phyloP scores from a whole-genome alignment of 2,888 invertebrate genomes.

The Hipparchia semele region DNA sequence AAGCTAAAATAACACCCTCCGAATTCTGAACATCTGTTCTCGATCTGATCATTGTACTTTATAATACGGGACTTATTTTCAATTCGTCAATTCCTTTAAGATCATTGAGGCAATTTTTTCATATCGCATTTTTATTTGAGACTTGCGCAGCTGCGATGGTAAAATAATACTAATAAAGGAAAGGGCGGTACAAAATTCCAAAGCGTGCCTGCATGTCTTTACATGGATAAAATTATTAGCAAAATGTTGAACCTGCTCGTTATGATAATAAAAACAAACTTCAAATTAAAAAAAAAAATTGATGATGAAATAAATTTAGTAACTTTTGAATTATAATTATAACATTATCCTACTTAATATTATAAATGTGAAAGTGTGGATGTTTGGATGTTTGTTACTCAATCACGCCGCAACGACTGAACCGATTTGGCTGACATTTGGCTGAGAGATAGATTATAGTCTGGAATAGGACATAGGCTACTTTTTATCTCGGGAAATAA shows the following conservation, averaged over 20 bases:
- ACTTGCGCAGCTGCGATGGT: constrained; percentile 42
- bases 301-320: no score
- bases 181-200: constrained; percentile 30
- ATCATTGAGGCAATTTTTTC: constrained; percentile 45
- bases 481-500: neutral
- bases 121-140: constrained; percentile 38
- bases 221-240: constrained; percentile 1
- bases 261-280: neutral
- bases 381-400: no score
- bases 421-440: no score
- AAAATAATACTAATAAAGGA: constrained; percentile 36
- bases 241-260: neutral
- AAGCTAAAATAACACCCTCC: constrained; percentile 57
- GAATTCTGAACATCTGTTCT: constrained; percentile 68
- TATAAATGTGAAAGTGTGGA: no score
- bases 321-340: neutral
- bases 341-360: neutral
- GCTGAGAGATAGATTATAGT: no score
- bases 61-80: constrained; percentile 50
- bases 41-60: constrained; percentile 55
- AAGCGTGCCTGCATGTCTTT: constrained; percentile 15
- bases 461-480: neutral
- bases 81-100: constrained; percentile 51
- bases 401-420: no score
- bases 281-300: neutral